These are phyloP conservation scores for Tangara arthus DNA, from an alignment of 2,797 vertebrate genomes.

Conservation along the genomic window DNA sequence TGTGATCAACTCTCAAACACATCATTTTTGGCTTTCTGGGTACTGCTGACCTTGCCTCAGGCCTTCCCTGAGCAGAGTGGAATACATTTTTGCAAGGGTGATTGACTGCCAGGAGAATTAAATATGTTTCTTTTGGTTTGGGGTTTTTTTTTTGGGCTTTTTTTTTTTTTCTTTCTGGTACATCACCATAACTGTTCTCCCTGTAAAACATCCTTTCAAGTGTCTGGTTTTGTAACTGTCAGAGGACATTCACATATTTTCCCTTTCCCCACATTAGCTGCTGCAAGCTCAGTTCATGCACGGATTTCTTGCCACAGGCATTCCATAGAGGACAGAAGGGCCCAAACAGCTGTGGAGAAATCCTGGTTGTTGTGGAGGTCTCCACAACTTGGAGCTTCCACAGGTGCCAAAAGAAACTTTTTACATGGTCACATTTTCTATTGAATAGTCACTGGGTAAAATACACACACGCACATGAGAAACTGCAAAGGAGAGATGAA, in stretches of 20 bases:
- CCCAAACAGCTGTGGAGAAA: conserved; percentile 26
- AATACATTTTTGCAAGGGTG: neutral
- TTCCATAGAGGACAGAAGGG: neutral
- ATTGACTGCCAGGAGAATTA: neutral
- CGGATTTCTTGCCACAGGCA: neutral
- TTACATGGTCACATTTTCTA: neutral
- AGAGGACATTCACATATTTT: neutral
- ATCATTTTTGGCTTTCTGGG: neutral
- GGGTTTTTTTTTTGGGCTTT: fast-evolving
- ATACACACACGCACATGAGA: neutral
- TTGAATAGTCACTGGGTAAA: neutral
- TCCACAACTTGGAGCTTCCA: neutral
- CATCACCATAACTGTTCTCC: neutral
- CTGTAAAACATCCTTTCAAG: neutral
- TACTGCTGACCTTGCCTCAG: neutral
- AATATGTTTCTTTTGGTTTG: neutral
- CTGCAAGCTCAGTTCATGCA: neutral
- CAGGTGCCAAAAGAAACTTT: neutral
- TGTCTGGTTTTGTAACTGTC: conserved; percentile 4
- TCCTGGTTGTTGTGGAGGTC: neutral
- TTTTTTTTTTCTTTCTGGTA: neutral
- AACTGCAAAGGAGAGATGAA: neutral
- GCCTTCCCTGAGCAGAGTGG: neutral
- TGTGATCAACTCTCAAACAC: fast-evolving
- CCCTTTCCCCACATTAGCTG: neutral